Evolutionary conservation across 2,113 vertebrate species (phyloP), one percentile per base, ranked within the genome.

Genomic region (Phoenicopterus ruber): DNA sequence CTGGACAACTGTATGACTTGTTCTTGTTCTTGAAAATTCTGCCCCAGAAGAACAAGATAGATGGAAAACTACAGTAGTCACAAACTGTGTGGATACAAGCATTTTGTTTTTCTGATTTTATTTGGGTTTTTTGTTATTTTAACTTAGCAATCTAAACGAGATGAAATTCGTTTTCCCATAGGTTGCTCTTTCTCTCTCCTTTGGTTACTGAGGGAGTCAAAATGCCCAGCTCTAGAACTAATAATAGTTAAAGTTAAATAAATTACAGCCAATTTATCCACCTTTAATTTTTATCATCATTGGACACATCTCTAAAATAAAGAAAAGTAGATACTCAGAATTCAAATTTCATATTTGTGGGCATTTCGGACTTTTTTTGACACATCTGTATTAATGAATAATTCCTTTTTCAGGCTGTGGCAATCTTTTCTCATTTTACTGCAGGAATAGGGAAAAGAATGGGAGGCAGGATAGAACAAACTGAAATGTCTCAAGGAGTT

Each of bases 71-170:
- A 24, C 0, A 42, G n/a, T 29, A 15, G 7, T 21, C 2, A 22
- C 1, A 1, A 79, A 66, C 7, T 1, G 1, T 54, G 2, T 22
- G 1, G 25, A 50, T 6, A 9, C 5, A 87, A 52, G 6, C 10
- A 59, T 38, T 91, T 69, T 66, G 9, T 2, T 58, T 76, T 82
- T 47, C 29, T 80, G 10, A 46, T 50, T 70, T 78, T 61, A 11
- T 67, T 77, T 61, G 13, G 18, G 47, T 6, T 5, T 80, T 85
- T 44, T 61, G 5, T 57, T 63, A 13, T 18, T 90, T 89, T 54
- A 87, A 86, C 58, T 78, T 42, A 67, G 6, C 1, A 25, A 10
- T 24, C 25, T 78, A 42, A 91, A 71, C 5, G 0, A 2, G 4
- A 25, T 36, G 0, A 44, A 18, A 47, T 13, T 76, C 0, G 2